These are phyloP conservation scores for Sminthurinus aureus DNA, from an alignment of 2,888 invertebrate species.

Conservation along the genomic window DNA sequence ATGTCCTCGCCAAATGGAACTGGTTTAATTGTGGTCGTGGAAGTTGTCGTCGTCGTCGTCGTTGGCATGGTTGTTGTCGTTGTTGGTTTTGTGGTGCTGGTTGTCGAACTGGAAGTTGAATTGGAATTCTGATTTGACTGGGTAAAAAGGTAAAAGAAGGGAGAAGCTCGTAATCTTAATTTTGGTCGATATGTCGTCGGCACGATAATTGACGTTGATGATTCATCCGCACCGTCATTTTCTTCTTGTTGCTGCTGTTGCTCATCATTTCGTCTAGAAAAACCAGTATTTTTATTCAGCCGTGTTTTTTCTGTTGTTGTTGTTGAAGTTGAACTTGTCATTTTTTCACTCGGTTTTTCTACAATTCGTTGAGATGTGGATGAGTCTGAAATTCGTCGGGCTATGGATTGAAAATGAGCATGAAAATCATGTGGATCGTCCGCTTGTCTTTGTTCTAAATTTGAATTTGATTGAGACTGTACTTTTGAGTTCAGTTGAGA, in stretches of 20 bases:
- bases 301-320: background rate
- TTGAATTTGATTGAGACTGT: too few species aligned
- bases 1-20: constrained; percentile 66
- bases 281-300: background rate
- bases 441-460: background rate
- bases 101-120: too few species aligned
- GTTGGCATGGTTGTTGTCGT: background rate
- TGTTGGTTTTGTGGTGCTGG: background rate
- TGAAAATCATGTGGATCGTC: background rate
- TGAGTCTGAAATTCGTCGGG: background rate
- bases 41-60: background rate
- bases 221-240: background rate
- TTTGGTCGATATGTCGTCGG: constrained; percentile 24
- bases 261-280: background rate
- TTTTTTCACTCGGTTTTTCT: background rate
- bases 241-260: constrained; percentile 11
- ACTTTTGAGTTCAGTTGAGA: too few species aligned
- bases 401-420: too few species aligned
- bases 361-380: background rate
- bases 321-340: background rate
- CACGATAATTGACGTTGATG: background rate
- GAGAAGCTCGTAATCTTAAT: background rate
- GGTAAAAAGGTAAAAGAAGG: background rate
- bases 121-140: too few species aligned
- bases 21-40: constrained; percentile 28